Conservation (phyloP, 2,888 invertebrate species). For the Dendrolimus houi region DNA sequence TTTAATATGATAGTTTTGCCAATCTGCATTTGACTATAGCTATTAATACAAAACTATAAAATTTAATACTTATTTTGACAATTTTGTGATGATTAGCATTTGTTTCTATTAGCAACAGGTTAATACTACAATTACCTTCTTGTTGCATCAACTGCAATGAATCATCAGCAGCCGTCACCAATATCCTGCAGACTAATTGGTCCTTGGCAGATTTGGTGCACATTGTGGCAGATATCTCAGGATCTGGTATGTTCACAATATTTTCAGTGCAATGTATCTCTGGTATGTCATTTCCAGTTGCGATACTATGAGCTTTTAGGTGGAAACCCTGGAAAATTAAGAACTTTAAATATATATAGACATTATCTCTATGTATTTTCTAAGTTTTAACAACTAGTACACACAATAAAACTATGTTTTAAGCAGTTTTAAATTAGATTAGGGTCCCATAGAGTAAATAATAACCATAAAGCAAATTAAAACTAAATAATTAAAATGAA, state of each 20-base stretch:
- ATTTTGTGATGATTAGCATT: too few species aligned
- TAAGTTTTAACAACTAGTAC: too few species aligned
- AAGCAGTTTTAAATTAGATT: too few species aligned
- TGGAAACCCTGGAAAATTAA: constrained; percentile 50
- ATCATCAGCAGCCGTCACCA: constrained; percentile 81
- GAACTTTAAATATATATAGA: not conserved
- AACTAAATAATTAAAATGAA: too few species aligned
- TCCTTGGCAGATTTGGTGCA: constrained; percentile 72
- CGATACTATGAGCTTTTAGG: constrained; percentile 49
- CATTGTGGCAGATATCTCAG: constrained; percentile 65
- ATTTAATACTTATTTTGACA: too few species aligned
- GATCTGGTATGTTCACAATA: constrained; percentile 45
- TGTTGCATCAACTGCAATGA: constrained; percentile 80
- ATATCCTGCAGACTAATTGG: constrained; percentile 74
- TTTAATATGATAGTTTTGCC: too few species aligned
- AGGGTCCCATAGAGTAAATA: too few species aligned
- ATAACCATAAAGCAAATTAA: too few species aligned
- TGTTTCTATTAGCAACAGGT: too few species aligned
- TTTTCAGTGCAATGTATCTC: constrained; percentile 54
- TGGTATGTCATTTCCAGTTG: constrained; percentile 41
- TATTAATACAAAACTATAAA: too few species aligned
- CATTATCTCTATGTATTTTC: not conserved
- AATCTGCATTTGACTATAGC: too few species aligned
- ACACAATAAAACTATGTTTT: too few species aligned
- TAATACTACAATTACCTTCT: constrained; percentile 45